phyloP scores from a whole-genome alignment of 2,888 invertebrate genomes.

The Chelonus formosanus region DNA sequence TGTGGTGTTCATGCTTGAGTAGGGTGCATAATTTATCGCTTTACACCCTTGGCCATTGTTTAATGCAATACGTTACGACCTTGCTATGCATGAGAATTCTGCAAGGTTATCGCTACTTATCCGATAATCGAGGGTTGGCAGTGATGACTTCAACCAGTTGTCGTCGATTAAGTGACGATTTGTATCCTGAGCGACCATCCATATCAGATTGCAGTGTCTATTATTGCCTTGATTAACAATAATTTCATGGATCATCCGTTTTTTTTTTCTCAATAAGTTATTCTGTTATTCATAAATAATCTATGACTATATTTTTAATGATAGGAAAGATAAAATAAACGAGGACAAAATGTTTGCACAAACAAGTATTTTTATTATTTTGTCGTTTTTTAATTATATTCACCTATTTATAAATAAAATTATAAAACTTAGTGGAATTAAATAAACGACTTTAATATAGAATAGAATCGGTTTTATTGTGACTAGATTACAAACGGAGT shows the following conservation, averaged over 20 bases:
- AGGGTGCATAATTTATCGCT: conserved; percentile 64
- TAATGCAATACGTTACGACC: conserved; percentile 35
- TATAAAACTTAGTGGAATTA: neutral
- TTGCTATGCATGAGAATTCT: conserved; percentile 51
- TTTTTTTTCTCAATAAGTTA: no score
- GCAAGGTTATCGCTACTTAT: conserved; percentile 48
- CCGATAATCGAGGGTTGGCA: conserved; percentile 41
- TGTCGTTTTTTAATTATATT: neutral
- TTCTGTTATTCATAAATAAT: no score
- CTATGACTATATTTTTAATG: no score
- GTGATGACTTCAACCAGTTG: conserved; percentile 32
- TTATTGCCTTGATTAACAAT: no score
- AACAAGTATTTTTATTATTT: neutral
- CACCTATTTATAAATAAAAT: neutral
- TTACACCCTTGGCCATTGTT: conserved; percentile 38
- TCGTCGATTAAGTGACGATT: conserved; percentile 31
- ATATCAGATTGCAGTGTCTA: neutral
- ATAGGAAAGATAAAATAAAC: no score
- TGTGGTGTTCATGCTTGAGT: conserved; percentile 23
- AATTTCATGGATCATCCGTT: no score
- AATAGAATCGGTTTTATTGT: conserved; percentile 65
- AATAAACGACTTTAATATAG: conserved; percentile 45
- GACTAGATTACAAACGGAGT: conserved; percentile 65
- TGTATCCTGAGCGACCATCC: conserved; percentile 1
- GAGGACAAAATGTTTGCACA: no score